These are phyloP conservation scores for Passerculus sandwichensis DNA, from an alignment of 2,797 vertebrate genomes.

Conservation along the genomic window DNA sequence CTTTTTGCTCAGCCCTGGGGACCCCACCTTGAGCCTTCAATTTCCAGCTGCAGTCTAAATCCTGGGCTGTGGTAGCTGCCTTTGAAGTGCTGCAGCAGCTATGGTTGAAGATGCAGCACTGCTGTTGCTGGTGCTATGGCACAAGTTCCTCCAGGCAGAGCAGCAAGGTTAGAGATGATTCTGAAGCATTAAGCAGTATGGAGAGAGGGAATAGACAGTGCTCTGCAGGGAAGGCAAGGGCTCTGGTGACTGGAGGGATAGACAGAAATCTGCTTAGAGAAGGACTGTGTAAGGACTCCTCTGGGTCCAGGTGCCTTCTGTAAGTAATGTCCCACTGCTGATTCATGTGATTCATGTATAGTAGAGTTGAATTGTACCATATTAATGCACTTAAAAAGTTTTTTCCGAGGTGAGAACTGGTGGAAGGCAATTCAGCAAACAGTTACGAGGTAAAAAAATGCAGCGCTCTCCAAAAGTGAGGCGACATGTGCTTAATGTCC, in stretches of 20 bases:
- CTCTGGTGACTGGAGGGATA: neutral
- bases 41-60: conserved; percentile 60
- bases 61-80: neutral
- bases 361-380: neutral
- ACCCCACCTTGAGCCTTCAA: neutral
- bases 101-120: neutral
- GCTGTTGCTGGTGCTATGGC: neutral
- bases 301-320: rapidly evolving
- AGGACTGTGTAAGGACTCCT: neutral
- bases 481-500: neutral
- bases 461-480: neutral
- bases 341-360: neutral
- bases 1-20: conserved; percentile 20
- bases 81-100: conserved; percentile 58
- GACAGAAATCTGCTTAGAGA: neutral
- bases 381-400: neutral
- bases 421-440: conserved; percentile 14
- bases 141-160: neutral
- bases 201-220: neutral
- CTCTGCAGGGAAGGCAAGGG: neutral
- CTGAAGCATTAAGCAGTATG: neutral
- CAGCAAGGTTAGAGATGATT: neutral
- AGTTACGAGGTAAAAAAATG: conserved; percentile 1
- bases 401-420: neutral
- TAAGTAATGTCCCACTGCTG: rapidly evolving